phyloP scores from a whole-genome alignment of 2,113 vertebrate genomes.

The Pelodiscus sinensis region DNA sequence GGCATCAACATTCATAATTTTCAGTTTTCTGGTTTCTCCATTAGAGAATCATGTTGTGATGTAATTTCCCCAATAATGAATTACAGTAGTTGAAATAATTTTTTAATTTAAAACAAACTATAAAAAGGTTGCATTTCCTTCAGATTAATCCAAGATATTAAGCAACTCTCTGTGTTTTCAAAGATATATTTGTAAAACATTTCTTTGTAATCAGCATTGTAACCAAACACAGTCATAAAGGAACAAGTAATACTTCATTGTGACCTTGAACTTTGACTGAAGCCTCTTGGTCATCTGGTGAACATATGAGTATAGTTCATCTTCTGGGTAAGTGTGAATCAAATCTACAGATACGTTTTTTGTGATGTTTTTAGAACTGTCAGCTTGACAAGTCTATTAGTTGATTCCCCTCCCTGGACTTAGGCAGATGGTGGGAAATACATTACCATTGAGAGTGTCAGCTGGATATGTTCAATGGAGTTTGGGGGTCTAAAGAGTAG shows the following conservation, averaged over 20 bases:
- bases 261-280: slow-evolving; percentile 51
- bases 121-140: slow-evolving; percentile 11
- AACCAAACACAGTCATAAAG: slow-evolving; percentile 35
- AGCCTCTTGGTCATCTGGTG: slow-evolving; percentile 45
- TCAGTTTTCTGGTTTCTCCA: slow-evolving; percentile 30
- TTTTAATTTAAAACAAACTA: slow-evolving; percentile 11
- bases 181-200: neutral
- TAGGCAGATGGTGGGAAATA: slow-evolving; percentile 37
- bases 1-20: slow-evolving; percentile 14
- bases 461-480: slow-evolving; percentile 40
- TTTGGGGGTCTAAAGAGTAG: neutral
- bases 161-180: neutral
- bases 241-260: slow-evolving; percentile 38
- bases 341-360: slow-evolving; percentile 35
- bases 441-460: slow-evolving; percentile 40
- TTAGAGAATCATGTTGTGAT: neutral
- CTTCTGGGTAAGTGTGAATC: slow-evolving; percentile 16
- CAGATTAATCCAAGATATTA: slow-evolving; percentile 19
- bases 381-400: slow-evolving; percentile 19
- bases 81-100: slow-evolving; percentile 25
- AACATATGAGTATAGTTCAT: slow-evolving; percentile 61
- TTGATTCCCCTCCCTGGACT: slow-evolving; percentile 42
- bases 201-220: slow-evolving; percentile 40
- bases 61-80: neutral
- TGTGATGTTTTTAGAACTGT: slow-evolving; percentile 41